Percentiles rank a stretch among this genome's conserved stretches.
Evolutionary conservation across 2,797 vertebrate species (phyloP).

Genomic region (Catostomus latipinnis): DNA sequence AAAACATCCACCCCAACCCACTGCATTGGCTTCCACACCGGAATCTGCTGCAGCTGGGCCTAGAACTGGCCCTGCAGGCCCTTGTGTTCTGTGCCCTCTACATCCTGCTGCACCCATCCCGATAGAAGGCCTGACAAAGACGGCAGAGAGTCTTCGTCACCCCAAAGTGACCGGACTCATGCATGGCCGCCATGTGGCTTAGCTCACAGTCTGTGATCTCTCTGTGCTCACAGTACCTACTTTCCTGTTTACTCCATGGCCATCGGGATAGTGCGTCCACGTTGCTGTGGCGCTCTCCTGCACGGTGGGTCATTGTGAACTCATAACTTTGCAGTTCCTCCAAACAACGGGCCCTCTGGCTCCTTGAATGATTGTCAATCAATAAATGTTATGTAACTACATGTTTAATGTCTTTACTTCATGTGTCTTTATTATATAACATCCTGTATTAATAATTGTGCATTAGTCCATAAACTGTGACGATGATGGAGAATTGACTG

Average conservation of each 20-base stretch:
- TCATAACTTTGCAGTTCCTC: background rate
- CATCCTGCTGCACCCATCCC: slow-evolving; percentile 13
- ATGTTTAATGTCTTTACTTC: no score
- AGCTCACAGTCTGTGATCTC: background rate
- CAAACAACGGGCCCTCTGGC: no score
- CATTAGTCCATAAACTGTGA: no score
- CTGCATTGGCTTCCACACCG: slow-evolving; percentile 28
- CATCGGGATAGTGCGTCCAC: background rate
- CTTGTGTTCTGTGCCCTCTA: slow-evolving; percentile 22
- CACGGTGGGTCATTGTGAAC: background rate
- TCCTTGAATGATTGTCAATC: no score
- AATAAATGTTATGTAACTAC: no score
- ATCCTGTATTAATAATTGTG: no score
- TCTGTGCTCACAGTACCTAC: slow-evolving; percentile 15
- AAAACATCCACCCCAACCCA: background rate
- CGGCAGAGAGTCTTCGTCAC: slow-evolving; percentile 11
- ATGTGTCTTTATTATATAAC: no score
- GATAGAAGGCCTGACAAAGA: slow-evolving; percentile 28
- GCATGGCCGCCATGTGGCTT: no score
- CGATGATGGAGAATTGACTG: no score
- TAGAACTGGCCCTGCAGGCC: slow-evolving; percentile 9
- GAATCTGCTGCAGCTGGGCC: slow-evolving; percentile 28
- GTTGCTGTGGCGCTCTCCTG: background rate
- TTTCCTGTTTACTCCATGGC: background rate
- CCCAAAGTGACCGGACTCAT: slow-evolving; percentile 29